phyloP scores from a whole-genome alignment of 2,797 vertebrate genomes.

The Enteromius unitaeniatus region DNA sequence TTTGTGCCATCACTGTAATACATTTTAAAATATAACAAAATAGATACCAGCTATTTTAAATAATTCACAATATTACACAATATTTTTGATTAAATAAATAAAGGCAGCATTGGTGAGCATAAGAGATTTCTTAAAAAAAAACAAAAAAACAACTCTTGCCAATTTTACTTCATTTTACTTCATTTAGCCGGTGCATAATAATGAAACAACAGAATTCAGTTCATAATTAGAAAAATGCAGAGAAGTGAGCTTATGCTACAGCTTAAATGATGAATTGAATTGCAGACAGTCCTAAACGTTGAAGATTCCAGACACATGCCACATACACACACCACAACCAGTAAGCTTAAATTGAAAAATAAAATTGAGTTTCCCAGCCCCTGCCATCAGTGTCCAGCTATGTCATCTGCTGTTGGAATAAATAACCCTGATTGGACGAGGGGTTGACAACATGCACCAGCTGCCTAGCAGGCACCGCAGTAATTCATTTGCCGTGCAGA shows the following conservation, averaged over 20 bases:
- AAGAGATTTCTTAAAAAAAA: not conserved
- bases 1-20: too few species aligned
- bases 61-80: not conserved
- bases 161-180: too few species aligned
- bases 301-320: not conserved
- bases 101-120: not conserved
- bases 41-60: not conserved
- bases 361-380: slow-evolving; percentile 31
- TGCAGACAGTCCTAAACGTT: not conserved
- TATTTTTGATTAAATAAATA: not conserved
- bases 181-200: not conserved
- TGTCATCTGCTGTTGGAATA: slow-evolving; percentile 45
- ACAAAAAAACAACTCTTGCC: not conserved
- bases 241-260: not conserved
- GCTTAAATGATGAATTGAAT: not conserved
- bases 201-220: not conserved
- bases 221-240: not conserved
- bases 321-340: slow-evolving; percentile 16
- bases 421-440: slow-evolving; percentile 34
- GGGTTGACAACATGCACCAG: slow-evolving; percentile 27
- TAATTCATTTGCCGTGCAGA: slow-evolving; percentile 48
- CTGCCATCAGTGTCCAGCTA: slow-evolving; percentile 32
- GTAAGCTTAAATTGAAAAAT: slow-evolving; percentile 16
- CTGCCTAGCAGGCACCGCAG: slow-evolving; percentile 31
- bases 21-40: not conserved